Conservation (phyloP, 2,888 invertebrate species). For the Drosophila kokeensis region DNA sequence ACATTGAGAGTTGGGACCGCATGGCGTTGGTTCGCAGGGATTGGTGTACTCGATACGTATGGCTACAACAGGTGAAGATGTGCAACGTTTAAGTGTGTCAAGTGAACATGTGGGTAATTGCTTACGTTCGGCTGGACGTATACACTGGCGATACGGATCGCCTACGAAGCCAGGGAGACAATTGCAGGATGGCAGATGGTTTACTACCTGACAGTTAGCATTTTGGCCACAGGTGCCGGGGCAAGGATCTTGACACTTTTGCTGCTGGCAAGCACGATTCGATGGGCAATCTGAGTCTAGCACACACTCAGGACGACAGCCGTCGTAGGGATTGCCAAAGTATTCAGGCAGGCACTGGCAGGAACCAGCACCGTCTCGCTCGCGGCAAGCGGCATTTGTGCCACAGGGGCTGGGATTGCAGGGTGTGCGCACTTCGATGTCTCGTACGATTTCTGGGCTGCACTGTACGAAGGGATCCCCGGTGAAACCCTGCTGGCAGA, state of each 20-base stretch:
- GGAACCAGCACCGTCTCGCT: slow-evolving; percentile 88
- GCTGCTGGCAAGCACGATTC: slow-evolving; percentile 89
- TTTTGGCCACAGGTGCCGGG: slow-evolving; percentile 91
- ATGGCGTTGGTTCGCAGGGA: slow-evolving; percentile 90
- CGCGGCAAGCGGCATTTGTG: slow-evolving; percentile 90
- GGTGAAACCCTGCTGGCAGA: slow-evolving; percentile 88
- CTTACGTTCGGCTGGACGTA: slow-evolving; percentile 87
- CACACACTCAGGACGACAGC: slow-evolving; percentile 91
- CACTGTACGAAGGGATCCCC: slow-evolving; percentile 93
- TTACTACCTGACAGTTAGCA: slow-evolving; percentile 90
- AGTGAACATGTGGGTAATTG: slow-evolving; percentile 9
- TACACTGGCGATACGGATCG: slow-evolving; percentile 89
- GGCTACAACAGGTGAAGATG: slow-evolving; percentile 57
- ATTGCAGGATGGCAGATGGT: slow-evolving; percentile 89
- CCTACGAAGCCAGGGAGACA: slow-evolving; percentile 91
- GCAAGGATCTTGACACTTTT: slow-evolving; percentile 92
- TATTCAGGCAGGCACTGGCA: slow-evolving; percentile 90
- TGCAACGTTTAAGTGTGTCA: slow-evolving; percentile 4
- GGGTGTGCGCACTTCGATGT: slow-evolving; percentile 86
- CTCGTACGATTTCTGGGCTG: slow-evolving; percentile 82
- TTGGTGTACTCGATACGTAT: slow-evolving; percentile 84
- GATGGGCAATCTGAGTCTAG: slow-evolving; percentile 90
- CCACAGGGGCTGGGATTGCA: slow-evolving; percentile 89
- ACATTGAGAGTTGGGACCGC: slow-evolving; percentile 91
- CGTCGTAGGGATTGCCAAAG: slow-evolving; percentile 92